Conservation (phyloP, 2,797 vertebrate species). For the Pelobates cultripes region DNA sequence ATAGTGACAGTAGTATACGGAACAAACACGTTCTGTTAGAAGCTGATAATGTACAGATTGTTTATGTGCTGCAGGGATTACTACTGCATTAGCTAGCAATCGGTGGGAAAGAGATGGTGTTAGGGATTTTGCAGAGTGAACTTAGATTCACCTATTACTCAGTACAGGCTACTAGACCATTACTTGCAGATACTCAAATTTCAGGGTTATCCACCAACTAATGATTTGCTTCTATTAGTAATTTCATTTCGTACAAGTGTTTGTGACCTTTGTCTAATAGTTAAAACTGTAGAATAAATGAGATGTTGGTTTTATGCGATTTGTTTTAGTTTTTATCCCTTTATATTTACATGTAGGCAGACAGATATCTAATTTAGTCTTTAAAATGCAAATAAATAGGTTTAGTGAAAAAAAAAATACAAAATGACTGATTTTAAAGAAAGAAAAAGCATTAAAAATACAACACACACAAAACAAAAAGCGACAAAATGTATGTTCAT, state of each 20-base stretch:
- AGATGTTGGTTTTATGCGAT: too few relatives aligned
- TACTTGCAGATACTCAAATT: constrained; percentile 4
- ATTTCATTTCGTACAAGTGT: neutral
- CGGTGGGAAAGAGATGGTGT: constrained; percentile 6
- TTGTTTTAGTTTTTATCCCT: neutral
- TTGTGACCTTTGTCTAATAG: neutral
- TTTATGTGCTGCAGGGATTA: constrained; percentile 23
- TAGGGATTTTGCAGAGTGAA: constrained; percentile 16
- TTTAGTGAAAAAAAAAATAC: too few relatives aligned
- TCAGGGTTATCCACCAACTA: constrained; percentile 15
- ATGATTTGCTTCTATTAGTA: constrained; percentile 4
- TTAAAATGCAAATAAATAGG: too few relatives aligned
- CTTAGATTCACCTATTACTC: constrained; percentile 16
- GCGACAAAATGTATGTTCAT: constrained; percentile 24
- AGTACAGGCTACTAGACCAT: neutral
- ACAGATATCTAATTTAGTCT: too few relatives aligned
- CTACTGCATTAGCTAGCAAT: constrained; percentile 28
- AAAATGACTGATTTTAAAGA: too few relatives aligned
- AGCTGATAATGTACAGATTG: constrained; percentile 23
- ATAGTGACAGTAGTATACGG: constrained; percentile 11
- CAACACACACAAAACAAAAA: too few relatives aligned
- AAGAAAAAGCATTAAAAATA: too few relatives aligned
- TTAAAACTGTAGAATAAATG: neutral
- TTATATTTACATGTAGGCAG: too few relatives aligned
- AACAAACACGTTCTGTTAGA: constrained; percentile 5